Percentiles rank a stretch among this genome's conserved stretches.
phyloP scores from a whole-genome alignment of 2,113 vertebrate genomes.

The Ctenodactylus gundi region DNA sequence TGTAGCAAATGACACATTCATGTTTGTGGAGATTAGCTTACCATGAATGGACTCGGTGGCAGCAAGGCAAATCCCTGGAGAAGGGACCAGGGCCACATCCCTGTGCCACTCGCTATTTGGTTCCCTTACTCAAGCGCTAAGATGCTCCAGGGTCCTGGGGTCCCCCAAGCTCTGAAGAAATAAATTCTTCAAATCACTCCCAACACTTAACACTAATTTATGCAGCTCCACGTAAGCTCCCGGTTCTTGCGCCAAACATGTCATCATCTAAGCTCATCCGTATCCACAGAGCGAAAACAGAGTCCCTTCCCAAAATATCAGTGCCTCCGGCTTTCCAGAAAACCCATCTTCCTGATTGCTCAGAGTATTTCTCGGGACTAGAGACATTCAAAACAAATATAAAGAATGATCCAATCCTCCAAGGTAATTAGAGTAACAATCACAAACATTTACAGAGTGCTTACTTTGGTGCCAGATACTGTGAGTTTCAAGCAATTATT shows the following conservation, averaged over 20 bases:
- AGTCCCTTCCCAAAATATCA: slow-evolving; percentile 48
- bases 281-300: slow-evolving; percentile 52
- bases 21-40: neutral
- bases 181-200: neutral
- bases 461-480: slow-evolving; percentile 28
- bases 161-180: slow-evolving; percentile 14
- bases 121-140: neutral
- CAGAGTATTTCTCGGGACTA: slow-evolving; percentile 33
- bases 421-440: slow-evolving; percentile 39
- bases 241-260: slow-evolving; percentile 48
- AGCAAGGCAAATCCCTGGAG: neutral
- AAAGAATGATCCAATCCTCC: slow-evolving; percentile 15
- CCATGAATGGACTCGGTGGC: neutral
- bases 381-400: slow-evolving; percentile 61
- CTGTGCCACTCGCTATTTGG: neutral
- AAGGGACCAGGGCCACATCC: neutral
- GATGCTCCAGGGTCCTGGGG: neutral
- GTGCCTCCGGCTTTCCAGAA: slow-evolving; percentile 48
- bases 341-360: slow-evolving; percentile 28
- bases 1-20: neutral
- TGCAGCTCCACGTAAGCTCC: slow-evolving; percentile 38
- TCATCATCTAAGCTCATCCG: slow-evolving; percentile 48
- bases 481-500: slow-evolving; percentile 45
- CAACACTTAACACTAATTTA: slow-evolving; percentile 33
- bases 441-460: slow-evolving; percentile 42